A percentile compares a stretch with the other conserved stretches of the same genome.
phyloP scores from a whole-genome alignment of 2,797 vertebrate genomes.

The Danio kyathit region DNA sequence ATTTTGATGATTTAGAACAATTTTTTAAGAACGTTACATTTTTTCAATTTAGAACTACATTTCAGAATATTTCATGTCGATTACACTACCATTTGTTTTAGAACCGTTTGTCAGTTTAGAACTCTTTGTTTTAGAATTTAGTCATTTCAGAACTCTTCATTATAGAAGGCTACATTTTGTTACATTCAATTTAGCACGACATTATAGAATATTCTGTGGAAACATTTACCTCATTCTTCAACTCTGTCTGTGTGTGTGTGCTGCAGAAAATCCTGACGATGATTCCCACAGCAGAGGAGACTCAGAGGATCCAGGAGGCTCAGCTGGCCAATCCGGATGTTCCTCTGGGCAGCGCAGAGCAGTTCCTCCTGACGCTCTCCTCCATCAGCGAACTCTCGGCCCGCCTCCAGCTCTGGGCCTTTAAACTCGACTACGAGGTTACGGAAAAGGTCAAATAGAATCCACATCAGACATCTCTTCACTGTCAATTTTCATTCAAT shows the following conservation, averaged over 20 bases:
- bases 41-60: background rate
- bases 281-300: conserved; percentile 89
- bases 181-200: background rate
- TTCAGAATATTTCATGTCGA: background rate
- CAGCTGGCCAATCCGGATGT: conserved; percentile 85
- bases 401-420: conserved; percentile 91
- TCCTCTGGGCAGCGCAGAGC: conserved; percentile 86
- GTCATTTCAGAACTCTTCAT: background rate
- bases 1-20: too few relatives aligned
- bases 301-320: conserved; percentile 89
- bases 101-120: background rate
- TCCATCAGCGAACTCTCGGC: conserved; percentile 88
- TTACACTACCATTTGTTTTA: too few relatives aligned
- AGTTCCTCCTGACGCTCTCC: conserved; percentile 87
- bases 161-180: background rate
- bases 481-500: background rate
- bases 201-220: background rate
- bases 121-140: background rate
- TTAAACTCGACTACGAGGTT: conserved; percentile 90
- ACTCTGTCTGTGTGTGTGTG: background rate
- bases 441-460: conserved; percentile 84
- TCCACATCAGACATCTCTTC: background rate
- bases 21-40: background rate
- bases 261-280: conserved; percentile 89
- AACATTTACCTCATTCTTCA: background rate